phyloP scores from a whole-genome alignment of 2,888 invertebrate species.

The Pseudococcus jackbeardsleyi region DNA sequence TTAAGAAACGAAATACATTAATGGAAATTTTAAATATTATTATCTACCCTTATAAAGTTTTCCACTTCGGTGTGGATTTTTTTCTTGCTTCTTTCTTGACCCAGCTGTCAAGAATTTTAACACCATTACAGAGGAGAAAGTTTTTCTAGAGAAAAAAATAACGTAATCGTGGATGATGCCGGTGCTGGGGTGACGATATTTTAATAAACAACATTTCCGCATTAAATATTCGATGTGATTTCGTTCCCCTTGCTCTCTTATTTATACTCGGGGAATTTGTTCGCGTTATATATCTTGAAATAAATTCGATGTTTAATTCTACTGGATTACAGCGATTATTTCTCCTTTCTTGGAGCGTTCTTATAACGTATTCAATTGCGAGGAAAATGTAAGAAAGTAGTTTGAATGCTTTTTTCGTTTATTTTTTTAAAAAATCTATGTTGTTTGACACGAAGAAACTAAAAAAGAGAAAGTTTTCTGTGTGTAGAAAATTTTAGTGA shows the following conservation, averaged over 20 bases:
- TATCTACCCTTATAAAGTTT: slow-evolving; percentile 50
- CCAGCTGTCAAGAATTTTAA: slow-evolving; percentile 48
- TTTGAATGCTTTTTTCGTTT: neutral
- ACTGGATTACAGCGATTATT: slow-evolving; percentile 29
- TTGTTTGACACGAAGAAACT: neutral
- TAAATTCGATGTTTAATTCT: slow-evolving; percentile 50
- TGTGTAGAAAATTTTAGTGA: neutral
- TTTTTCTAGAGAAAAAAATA: neutral
- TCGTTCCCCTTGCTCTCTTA: neutral
- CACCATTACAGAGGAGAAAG: neutral
- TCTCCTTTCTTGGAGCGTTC: neutral
- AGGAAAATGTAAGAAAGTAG: neutral
- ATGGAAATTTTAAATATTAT: slow-evolving; percentile 51
- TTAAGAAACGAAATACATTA: slow-evolving; percentile 50
- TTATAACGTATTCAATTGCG: slow-evolving; percentile 30
- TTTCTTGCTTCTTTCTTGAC: slow-evolving; percentile 1
- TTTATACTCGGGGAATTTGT: neutral
- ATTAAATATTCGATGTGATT: slow-evolving; percentile 51
- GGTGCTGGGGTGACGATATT: slow-evolving; percentile 32
- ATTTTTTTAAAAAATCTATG: neutral
- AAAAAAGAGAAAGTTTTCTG: neutral
- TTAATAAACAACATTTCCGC: slow-evolving; percentile 55
- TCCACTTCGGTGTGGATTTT: neutral
- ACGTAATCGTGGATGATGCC: neutral
- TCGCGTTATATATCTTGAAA: neutral